Base-by-base conservation (phyloP, 2,797 vertebrate species). In the Cryptoprocta ferox region DNA sequence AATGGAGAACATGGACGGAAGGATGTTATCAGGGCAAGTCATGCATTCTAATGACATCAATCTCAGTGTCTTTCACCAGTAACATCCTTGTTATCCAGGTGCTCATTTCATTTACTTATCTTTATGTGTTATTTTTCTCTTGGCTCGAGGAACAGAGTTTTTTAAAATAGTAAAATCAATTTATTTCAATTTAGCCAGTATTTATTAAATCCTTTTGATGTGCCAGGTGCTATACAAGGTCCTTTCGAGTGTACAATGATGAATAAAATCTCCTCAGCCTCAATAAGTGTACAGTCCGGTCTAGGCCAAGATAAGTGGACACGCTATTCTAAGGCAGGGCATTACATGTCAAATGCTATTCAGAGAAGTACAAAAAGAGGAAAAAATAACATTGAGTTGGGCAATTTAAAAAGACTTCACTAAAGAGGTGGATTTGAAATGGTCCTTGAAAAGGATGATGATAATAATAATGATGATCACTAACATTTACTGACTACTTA, bases 1-100 rank as follows among this genome's bases (percentile, higher is more conserved):
- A 96, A 96, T 14, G 39, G 30, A 86, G 91, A 56, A 98, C 68
- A 92, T 24, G 35, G 85, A 80, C 15, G 4, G 94, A 91, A 3
- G 35, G 70, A 66, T 78, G 92, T 82, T 70, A 48, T 70, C 86
- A 6, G 89, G 65, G 59, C 32, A 45, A 66, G 14, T 0, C 0
- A 0, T 2, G 28, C 53, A 18, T 35, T 24, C 70, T 4, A 65
- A 39, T 10, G 24, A 65, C 92, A 82, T 83, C 9, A 3, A 1
- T 39, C 45, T 53, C 48, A 1, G 28, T 8, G 50, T 37, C 89
- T 78, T 42, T 79, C 39, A 28, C 78, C 73, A 50, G 76, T 1
- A 14, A 66, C 39, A 63, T 35, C 45, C 48, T 32, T 21, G 32
- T 68, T 28, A 92, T 45, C 28, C 15, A 89, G 37, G n/a, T n/a